Base-by-base conservation (phyloP, 2,888 invertebrate species). In the Campoplex capitator region DNA sequence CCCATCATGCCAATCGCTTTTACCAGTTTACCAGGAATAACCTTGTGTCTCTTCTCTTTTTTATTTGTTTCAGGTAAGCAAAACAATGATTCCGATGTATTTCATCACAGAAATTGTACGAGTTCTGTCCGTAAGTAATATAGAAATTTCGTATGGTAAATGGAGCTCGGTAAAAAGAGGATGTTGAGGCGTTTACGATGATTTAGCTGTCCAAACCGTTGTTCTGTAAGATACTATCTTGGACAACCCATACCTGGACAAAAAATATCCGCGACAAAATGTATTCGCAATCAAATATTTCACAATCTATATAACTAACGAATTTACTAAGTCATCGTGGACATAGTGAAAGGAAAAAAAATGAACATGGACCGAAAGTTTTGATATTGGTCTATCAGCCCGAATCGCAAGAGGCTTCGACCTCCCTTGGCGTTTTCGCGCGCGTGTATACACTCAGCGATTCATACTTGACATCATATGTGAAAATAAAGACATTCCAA, bases 41-140 rank as follows among this genome's bases (percentile, higher is more conserved):
- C 56, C 32, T 71, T 67, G 7, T 56, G 32, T 68, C n/a, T 79
- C 38, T 42, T 23, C 23, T 23, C 23, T 23, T 23, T 38, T 80
- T 62, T 77, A 71, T 87, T 35, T 82, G 84, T 87, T 87, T 38
- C 87, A 87, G 87, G 87, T 87, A 87, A 87, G 87, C 51, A 78
- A 74, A 51, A 51, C 68, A 32, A 71, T 28, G 58, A 32, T 35
- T 32, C 18, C n/a, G 68, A 58, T 54, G 4, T 35, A n/a, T 48
- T 58, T 45, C n/a, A 35, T 16, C 62, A 16, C n/a, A 3, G 32
- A 62, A 48, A 32, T 1, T 68, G 82, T 18, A 38, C 35, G 23
- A 54, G 2, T 28, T 7, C n/a, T 73, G 51, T 54, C n/a, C 56
- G n/a, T 51, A 75, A 51, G 82, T 83, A 75, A 75, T 56, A 35